Evolutionary conservation across 2,113 vertebrate species (phyloP), one percentile per base, ranked within the genome.

Genomic region (Calonectris borealis): DNA sequence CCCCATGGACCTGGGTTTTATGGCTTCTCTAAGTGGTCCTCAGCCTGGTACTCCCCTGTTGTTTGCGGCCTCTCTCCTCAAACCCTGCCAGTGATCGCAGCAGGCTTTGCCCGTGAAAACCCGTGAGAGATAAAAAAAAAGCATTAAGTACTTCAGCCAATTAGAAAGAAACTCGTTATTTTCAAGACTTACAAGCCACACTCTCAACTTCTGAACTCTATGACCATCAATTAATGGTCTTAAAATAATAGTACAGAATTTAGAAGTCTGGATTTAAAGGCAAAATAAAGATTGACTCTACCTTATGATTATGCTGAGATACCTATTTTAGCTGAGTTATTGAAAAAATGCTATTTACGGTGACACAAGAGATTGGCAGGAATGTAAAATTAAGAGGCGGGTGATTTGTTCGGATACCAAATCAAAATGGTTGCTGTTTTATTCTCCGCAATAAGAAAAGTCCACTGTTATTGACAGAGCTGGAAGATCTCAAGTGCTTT

Each of bases 391-490:
- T 14, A 54, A 64, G 38, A 82, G 16, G 15, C 1, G 1, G 31
- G 14, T 57, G 22, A n/a, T 55, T 81, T 81, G 6, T 26, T 65
- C 9, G 87, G 49, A 36, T 6, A 60, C 4, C 3, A 32, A 49
- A 51, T 21, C 21, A 65, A 60, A 11, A 11, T 36, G 26, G 49
- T 27, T 78, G 16, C 10, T 82, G 14, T 57, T 79, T 46, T 29
- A 82, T 70, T 79, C 55, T 82, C 36, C 18, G 29, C 11, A 29
- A 1, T 7, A 85, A 75, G 25, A 66, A 64, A 84, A 48, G 12
- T 29, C 0, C 0, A 18, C 22, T 65, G 14, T 26, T 24, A 44
- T 3, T 19, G 10, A 54, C 21, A 72, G 42, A 80, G 13, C 3
- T 81, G 29, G 32, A 68, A 26, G 24, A 79, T 36, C 12, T 16